phyloP scores from a whole-genome alignment of 2,797 vertebrate genomes.

The Hydrolagus colliei region DNA sequence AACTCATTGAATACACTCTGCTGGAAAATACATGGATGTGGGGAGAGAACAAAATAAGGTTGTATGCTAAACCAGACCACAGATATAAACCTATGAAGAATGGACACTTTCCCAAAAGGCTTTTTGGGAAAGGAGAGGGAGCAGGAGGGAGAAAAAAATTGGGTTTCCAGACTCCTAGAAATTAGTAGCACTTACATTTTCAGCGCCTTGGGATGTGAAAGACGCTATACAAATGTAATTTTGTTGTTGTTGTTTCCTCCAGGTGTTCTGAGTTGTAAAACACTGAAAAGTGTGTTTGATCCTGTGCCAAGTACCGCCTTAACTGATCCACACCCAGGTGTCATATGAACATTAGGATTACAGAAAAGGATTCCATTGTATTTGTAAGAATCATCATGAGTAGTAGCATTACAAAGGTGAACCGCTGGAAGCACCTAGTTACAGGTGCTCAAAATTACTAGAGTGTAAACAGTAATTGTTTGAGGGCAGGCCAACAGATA shows the following conservation, averaged over 20 bases:
- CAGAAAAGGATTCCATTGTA: background rate
- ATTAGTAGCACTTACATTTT: background rate
- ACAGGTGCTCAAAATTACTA: background rate
- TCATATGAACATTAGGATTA: background rate
- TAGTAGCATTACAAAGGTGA: background rate
- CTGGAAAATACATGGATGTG: no score
- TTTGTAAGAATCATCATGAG: background rate
- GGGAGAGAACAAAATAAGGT: no score
- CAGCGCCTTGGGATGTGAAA: no score
- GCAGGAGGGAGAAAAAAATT: background rate
- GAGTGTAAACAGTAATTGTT: background rate
- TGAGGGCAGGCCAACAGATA: no score
- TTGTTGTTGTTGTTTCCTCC: background rate
- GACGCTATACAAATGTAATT: no score
- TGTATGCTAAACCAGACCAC: no score
- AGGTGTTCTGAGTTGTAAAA: background rate
- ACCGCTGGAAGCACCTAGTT: constrained; percentile 11
- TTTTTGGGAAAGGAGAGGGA: no score
- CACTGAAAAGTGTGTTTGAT: background rate
- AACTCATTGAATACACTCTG: no score
- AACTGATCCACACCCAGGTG: background rate
- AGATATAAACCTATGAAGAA: no score
- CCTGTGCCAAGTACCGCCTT: background rate
- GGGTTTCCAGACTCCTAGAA: background rate
- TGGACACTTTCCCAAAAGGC: no score